These are phyloP conservation scores for Urechis unicinctus DNA, from an alignment of 2,888 invertebrate species.

Conservation along the genomic window DNA sequence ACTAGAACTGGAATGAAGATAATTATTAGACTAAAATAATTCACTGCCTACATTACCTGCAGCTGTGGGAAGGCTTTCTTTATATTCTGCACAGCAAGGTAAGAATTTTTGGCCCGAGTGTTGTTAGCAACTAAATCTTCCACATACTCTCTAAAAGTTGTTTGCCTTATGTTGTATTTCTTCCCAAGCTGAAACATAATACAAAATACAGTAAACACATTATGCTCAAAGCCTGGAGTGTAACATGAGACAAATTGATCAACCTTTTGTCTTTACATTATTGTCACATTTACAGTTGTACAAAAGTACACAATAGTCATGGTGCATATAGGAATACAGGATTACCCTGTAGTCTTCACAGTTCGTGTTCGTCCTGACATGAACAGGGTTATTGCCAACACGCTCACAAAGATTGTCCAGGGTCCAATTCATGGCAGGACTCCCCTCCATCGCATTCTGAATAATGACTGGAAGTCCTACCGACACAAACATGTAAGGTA, in stretches of 20 bases:
- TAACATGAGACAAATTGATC: too few species aligned
- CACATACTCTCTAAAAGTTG: constrained; percentile 24
- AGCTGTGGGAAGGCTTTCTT: constrained; percentile 24
- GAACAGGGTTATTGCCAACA: constrained; percentile 19
- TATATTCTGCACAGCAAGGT: constrained; percentile 29
- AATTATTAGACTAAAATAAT: not conserved
- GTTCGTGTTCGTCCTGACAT: constrained; percentile 25
- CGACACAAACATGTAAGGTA: too few species aligned
- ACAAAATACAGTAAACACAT: not conserved
- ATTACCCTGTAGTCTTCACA: constrained; percentile 23
- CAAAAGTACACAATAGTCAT: too few species aligned
- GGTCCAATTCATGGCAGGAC: constrained; percentile 25
- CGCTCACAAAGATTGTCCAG: constrained; percentile 18
- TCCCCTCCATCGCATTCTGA: constrained; percentile 14
- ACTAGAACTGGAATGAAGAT: not conserved
- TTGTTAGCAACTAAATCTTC: constrained; percentile 20
- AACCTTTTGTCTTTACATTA: too few species aligned
- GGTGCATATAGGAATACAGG: too few species aligned
- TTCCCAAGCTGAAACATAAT: constrained; percentile 18
- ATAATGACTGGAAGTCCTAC: constrained; percentile 24
- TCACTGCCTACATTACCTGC: constrained; percentile 7
- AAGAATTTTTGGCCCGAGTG: constrained; percentile 20
- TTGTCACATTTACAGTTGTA: too few species aligned
- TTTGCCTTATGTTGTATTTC: constrained; percentile 23
- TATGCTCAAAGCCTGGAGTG: too few species aligned